Percentiles rank a stretch among this genome's conserved stretches.
Evolutionary conservation across 2,113 vertebrate species (phyloP).

Genomic region (Rallus limicola): DNA sequence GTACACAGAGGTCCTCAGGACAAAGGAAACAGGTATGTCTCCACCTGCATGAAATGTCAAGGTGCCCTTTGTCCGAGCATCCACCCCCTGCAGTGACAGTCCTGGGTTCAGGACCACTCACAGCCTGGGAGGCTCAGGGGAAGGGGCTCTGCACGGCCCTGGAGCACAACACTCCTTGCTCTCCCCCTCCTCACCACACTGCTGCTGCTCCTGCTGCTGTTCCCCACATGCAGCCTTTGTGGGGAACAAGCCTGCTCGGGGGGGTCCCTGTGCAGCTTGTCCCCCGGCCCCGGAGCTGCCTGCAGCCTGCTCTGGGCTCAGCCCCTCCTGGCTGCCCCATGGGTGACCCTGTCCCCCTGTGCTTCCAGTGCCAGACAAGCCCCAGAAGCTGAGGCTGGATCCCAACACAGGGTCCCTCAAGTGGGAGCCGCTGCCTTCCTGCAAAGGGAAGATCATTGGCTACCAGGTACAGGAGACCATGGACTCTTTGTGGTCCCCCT

Average conservation of each 20-base stretch:
- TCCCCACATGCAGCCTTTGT: too few relatives aligned
- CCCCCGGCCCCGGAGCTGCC: background rate
- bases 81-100: background rate
- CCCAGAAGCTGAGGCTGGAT: background rate
- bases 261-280: background rate
- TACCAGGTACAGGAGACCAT: background rate
- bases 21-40: background rate
- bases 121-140: too few relatives aligned
- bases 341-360: accelerated
- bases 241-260: background rate
- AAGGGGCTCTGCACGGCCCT: background rate
- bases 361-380: background rate
- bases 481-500: accelerated
- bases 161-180: background rate
- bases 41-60: too few relatives aligned
- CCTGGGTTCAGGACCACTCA: background rate
- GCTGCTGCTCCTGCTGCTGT: background rate
- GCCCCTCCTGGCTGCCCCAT: accelerated
- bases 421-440: background rate
- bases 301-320: background rate
- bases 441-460: background rate
- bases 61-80: background rate
- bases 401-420: background rate
- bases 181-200: background rate
- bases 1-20: background rate